These are phyloP conservation scores for Anoplolepis gracilipes DNA, from an alignment of 1,140 invertebrate genomes.

Conservation along the genomic window DNA sequence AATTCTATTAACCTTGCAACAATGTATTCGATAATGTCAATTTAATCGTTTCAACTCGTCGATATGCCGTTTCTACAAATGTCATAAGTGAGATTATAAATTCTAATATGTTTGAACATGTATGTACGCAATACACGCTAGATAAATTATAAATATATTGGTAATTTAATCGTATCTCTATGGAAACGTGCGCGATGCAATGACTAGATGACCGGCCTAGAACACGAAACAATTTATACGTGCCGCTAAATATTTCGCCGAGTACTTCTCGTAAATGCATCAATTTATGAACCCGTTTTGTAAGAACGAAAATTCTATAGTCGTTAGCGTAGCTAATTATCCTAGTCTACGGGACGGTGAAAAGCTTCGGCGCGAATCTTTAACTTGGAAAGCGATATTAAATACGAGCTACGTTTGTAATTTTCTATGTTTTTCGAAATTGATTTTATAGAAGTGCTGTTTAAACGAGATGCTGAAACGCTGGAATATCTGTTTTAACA, in stretches of 20 bases:
- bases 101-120: conserved; percentile 55
- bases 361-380: background rate
- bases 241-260: conserved; percentile 40
- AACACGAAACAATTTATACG: conserved; percentile 61
- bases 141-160: conserved; percentile 13
- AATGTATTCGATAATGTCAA: conserved; percentile 51
- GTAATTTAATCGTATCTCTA: conserved; percentile 12
- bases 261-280: conserved; percentile 52
- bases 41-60: conserved; percentile 30
- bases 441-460: conserved; percentile 13
- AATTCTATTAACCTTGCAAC: conserved; percentile 68
- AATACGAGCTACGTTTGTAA: conserved; percentile 1
- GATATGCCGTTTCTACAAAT: conserved; percentile 5
- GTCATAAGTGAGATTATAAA: conserved; percentile 49
- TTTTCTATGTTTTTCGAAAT: conserved; percentile 6
- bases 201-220: background rate
- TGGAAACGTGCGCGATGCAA: conserved; percentile 47
- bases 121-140: background rate
- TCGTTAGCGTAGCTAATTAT: conserved; percentile 11
- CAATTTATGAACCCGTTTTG: conserved; percentile 56
- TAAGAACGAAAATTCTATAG: background rate
- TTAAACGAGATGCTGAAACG: conserved; percentile 22
- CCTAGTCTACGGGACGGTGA: background rate
- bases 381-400: background rate
- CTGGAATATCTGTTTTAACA: background rate